These are phyloP conservation scores for Dryocosmus kuriphilus DNA, from an alignment of 2,888 invertebrate genomes.

Conservation along the genomic window DNA sequence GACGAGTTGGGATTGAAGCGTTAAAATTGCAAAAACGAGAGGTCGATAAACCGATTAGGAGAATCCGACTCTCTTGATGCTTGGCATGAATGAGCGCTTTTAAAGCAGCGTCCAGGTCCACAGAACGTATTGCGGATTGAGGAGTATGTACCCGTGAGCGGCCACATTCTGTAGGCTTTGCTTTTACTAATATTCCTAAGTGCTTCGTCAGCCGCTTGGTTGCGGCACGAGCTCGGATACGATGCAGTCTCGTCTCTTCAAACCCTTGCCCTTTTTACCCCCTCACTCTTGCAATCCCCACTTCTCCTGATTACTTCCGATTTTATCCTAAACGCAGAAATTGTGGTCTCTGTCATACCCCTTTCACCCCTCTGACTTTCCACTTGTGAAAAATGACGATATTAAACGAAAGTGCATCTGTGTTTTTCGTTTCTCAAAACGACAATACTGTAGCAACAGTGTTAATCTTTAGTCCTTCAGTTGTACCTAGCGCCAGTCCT, in stretches of 20 bases:
- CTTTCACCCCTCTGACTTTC: not conserved
- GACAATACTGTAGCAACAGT: not conserved
- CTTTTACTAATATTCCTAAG: constrained; percentile 76
- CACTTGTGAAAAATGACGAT: not conserved
- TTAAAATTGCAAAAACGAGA: constrained; percentile 11
- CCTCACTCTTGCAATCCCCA: constrained; percentile 58
- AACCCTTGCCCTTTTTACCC: constrained; percentile 45
- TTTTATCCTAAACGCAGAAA: constrained; percentile 65
- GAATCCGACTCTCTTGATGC: constrained; percentile 43
- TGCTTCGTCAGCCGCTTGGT: constrained; percentile 74
- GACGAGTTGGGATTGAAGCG: constrained; percentile 3
- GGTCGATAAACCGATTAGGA: constrained; percentile 34
- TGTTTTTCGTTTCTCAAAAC: not conserved
- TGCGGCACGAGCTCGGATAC: constrained; percentile 60
- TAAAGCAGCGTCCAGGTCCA: constrained; percentile 48
- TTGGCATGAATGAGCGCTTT: constrained; percentile 57
- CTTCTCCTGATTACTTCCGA: constrained; percentile 75
- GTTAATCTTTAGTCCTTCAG: not conserved
- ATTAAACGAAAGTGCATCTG: not conserved
- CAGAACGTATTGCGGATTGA: not conserved
- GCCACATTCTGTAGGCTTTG: constrained; percentile 63
- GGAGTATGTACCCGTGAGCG: constrained; percentile 3
- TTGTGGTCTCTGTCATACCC: constrained; percentile 45
- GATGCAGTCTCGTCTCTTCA: constrained; percentile 54
- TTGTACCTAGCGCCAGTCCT: not conserved